Base-by-base conservation (phyloP, 1,140 invertebrate species). In the Drosophila leontia region DNA sequence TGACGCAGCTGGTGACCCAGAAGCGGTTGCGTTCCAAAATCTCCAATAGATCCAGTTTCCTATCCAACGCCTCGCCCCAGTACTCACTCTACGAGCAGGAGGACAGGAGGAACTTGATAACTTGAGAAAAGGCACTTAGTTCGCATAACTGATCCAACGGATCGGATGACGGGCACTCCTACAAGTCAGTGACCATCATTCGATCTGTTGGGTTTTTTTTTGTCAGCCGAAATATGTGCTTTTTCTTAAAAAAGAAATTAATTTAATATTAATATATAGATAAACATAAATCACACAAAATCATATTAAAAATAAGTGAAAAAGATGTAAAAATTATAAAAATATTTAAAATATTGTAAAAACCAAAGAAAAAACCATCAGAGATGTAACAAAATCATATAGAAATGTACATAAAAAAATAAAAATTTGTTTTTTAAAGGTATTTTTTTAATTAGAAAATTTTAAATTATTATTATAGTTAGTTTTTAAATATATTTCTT, bases 11-110 rank as follows among this genome's bases (percentile, higher is more conserved):
- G 61, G 55, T 53, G 68, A 41, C 71, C 7, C 55, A 37, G 34
- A 88, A 80, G 15, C 71, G 80, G 0, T 3, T 67, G 6, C 84
- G 80, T 8, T n/a, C 44, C 9, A 76, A 61, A 19, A 26, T 65
- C 8, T 76, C 67, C 2, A 65, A 63, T 48, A 53, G 80, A 9
- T 72, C 65, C 37, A 84, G 77, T 13, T 34, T 45, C 5, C 2
- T 70, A 9, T 55, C 51, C 17, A 55, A 5, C 13, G 23, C 1
- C 3, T 35, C 62, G 1, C 44, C 51, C 3, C 64, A 45, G 23
- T 8, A 7, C 0, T 64, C 69, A 12, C 37, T 55, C 13, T 23
- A 26, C 1, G n/a, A n/a, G 4, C 29, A 1, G 1, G 17, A 47
- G 3, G n/a, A 3, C 1, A 39, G n/a, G 5, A 35, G 39, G 56